Percentiles rank a stretch among this genome's conserved stretches.
Evolutionary conservation across 2,888 invertebrate genomes (phyloP).

Genomic region (Poecilobothrus nobilitatus): DNA sequence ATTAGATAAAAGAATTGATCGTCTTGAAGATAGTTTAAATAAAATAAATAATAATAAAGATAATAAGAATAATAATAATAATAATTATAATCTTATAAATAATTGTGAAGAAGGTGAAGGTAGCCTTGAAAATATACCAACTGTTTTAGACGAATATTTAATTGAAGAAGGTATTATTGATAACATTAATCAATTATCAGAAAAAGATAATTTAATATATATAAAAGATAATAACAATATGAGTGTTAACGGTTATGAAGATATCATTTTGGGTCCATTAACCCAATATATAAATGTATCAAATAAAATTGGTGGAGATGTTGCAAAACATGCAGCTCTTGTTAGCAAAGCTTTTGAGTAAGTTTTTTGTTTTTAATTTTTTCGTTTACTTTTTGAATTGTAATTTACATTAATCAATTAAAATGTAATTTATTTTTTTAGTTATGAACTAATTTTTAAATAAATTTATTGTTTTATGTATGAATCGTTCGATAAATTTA

Average conservation of each 20-base stretch:
- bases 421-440: conserved; percentile 7
- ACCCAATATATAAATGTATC: conserved; percentile 67
- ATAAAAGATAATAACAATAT: conserved; percentile 44
- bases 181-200: conserved; percentile 26
- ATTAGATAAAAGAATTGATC: conserved; percentile 29
- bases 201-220: conserved; percentile 9
- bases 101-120: conserved; percentile 22
- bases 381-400: conserved; percentile 7
- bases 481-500: no score
- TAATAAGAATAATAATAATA: conserved; percentile 25
- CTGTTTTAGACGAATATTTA: conserved; percentile 32
- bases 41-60: conserved; percentile 31
- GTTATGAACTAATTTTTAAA: no score
- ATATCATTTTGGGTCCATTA: conserved; percentile 66
- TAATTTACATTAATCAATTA: neutral
- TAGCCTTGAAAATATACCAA: conserved; percentile 34
- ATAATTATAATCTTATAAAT: conserved; percentile 20
- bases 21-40: conserved; percentile 30
- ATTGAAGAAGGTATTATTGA: conserved; percentile 23
- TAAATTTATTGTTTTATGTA: no score
- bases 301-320: conserved; percentile 75
- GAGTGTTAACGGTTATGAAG: conserved; percentile 69
- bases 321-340: conserved; percentile 67
- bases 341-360: conserved; percentile 78
- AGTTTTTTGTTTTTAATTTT: conserved; percentile 37